Evolutionary conservation across 2,113 vertebrate species (phyloP), one percentile per base, ranked within the genome.

Genomic region (Capreolus pygargus): DNA sequence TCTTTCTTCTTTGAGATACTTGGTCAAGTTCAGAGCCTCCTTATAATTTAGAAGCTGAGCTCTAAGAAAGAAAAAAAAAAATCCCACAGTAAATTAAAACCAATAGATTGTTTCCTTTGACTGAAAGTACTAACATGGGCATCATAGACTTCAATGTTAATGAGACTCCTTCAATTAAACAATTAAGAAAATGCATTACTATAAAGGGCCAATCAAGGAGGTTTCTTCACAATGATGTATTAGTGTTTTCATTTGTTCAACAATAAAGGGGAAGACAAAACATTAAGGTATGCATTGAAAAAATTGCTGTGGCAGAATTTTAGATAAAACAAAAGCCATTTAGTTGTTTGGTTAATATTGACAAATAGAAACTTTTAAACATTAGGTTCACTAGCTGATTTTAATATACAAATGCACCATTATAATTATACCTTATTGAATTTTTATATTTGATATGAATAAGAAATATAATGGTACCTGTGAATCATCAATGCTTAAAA

Each of bases 21-120:
- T 98, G 81, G 99, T 99, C 87, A 99, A 97, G 16, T 99, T 97
- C 92, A 99, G 98, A 86, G 99, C 98, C 67, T 97, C 96, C 1
- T 97, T 83, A 61, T 99, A 99, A 97, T 98, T 86, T 50, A 99
- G 92, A 0, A 99, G 93, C 93, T 99, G 98, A 83, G 99, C 98
- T 99, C 99, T 99, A 98, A 95, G 57, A 57, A 91, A 98, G 12
- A 81, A 82, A 39, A 54, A 39, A 39, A 36, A 70, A 36, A 55
- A 61, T 96, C 9, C 28, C 95, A 95, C 9, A 85, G 33, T 74
- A 85, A 89, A 95, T 70, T 78, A 50, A 89, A 98, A 97, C 78
- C 33, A 52, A 43, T 5, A 67, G 50, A 86, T 15, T 36, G n/a
- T 81, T 96, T 74, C 57, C 27, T 74, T 89, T 67, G 45, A 27